These are phyloP conservation scores for Enteromius viviparus DNA, from an alignment of 2,797 vertebrate species.

Conservation along the genomic window DNA sequence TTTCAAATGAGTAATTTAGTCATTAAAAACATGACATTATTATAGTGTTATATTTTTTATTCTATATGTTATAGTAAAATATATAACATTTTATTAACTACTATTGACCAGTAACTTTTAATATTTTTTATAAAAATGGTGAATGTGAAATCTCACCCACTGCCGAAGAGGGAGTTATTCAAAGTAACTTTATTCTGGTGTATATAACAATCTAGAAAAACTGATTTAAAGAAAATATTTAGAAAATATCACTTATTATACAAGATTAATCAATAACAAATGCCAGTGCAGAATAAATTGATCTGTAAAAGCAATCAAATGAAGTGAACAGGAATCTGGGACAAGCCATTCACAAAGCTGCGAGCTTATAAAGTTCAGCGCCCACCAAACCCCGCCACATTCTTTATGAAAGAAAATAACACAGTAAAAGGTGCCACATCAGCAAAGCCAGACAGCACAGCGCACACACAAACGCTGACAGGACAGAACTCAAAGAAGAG, in stretches of 20 bases:
- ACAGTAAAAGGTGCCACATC: slow-evolving; percentile 74
- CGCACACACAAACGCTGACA: slow-evolving; percentile 72
- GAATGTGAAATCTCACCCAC: slow-evolving; percentile 80
- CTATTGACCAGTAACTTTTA: not conserved
- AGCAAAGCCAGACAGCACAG: slow-evolving; percentile 67
- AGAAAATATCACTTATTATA: not conserved
- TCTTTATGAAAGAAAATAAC: slow-evolving; percentile 68
- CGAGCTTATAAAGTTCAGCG: slow-evolving; percentile 14
- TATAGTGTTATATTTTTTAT: not conserved
- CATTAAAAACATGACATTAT: not conserved
- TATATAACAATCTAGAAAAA: not conserved
- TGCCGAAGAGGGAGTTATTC: slow-evolving; percentile 87
- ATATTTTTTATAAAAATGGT: no score
- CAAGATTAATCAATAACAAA: not conserved
- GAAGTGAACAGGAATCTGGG: not conserved
- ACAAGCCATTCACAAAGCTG: not conserved
- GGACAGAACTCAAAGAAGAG: slow-evolving; percentile 64
- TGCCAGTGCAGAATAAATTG: not conserved
- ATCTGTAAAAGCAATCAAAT: not conserved
- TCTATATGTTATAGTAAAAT: not conserved
- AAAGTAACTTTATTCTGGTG: not conserved
- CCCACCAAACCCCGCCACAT: slow-evolving; percentile 31
- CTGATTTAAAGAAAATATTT: not conserved
- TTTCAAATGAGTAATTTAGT: not conserved
- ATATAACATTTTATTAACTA: not conserved